Evolutionary conservation across 92 coral and sea anemone genomes (phyloP), one percentile per base, ranked within the genome.

Genomic region (Palythoa heliodiscus): DNA sequence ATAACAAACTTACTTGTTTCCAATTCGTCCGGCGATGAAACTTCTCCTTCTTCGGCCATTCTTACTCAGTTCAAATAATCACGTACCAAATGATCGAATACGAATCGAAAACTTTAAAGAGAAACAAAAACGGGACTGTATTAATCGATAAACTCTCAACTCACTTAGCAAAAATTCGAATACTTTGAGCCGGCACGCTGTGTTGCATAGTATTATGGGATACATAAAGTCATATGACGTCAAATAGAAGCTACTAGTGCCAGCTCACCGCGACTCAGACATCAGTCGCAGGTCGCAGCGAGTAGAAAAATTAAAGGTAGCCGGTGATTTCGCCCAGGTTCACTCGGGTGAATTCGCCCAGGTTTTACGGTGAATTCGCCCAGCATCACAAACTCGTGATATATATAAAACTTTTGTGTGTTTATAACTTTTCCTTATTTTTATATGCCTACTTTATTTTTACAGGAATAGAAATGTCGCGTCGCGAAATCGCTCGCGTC

Each of bases 21-120:
- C 71, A 89, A 77, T 84, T 96, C 99, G 66, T 96, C 99, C 40
- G 98, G 98, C 25, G 99, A 96, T 2, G 99, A 96, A 7, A 96
- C 88, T 85, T 96, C 99, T 55, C 99, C 99, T 92, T 96, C 99
- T 73, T 96, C 99, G 12, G 99, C 93, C 95, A 87, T 87, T 24
- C 70, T 89, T 25, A 82, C 69, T 82, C 55, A 60, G 52, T 50
- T 43, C 39, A 16, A 52, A 80, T 66, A 12, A 20, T 66, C 17
- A 80, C 20, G 16, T n/a, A 37, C 40, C 61, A 40, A 40, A 10
- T 54, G 63, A 64, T 20, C 53, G 11, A 40, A 0, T 79, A 20
- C 39, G 43, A 47, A 13, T 67, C 3, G 2, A 20, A 63, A 80
- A 22, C 2, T 22, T 11, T 50, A 38, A 47, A 80, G 64, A 48